These are phyloP conservation scores for Callospermophilus lateralis DNA, from an alignment of 2,113 vertebrate genomes.

Conservation along the genomic window DNA sequence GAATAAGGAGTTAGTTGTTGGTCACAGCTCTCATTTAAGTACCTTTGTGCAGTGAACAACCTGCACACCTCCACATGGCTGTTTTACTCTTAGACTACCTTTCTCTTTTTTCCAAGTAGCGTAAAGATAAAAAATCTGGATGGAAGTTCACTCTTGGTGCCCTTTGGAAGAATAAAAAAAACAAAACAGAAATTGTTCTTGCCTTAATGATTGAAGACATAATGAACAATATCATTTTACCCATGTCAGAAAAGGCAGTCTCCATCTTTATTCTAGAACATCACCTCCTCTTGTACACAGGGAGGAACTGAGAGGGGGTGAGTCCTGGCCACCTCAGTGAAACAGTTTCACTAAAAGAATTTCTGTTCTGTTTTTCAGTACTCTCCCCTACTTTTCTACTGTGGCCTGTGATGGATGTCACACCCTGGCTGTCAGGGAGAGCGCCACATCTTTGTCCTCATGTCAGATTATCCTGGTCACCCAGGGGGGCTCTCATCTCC, in stretches of 20 bases:
- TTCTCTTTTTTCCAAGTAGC: neutral
- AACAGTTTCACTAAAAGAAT: neutral
- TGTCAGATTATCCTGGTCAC: neutral
- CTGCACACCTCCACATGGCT: neutral
- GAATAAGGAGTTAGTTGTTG: neutral
- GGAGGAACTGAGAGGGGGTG: neutral
- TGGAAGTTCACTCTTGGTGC: neutral
- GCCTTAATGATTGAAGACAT: neutral
- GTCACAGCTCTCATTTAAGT: neutral
- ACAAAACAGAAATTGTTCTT: neutral
- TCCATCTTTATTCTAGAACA: neutral
- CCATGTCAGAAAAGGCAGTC: neutral
- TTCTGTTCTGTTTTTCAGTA: neutral
- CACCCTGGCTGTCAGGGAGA: neutral
- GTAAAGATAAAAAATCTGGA: neutral
- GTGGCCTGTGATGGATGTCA: rapidly evolving
- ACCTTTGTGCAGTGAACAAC: neutral
- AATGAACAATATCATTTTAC: neutral
- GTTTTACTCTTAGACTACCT: neutral
- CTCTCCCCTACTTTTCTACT: neutral
- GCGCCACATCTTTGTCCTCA: neutral
- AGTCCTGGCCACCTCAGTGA: too few species aligned
- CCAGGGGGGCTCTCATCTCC: neutral
- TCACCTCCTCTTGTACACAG: neutral
- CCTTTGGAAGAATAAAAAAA: constrained; percentile 8